These are phyloP conservation scores for Phoenoteleia sp. DNA, from an alignment of 2,888 invertebrate genomes.

Conservation along the genomic window DNA sequence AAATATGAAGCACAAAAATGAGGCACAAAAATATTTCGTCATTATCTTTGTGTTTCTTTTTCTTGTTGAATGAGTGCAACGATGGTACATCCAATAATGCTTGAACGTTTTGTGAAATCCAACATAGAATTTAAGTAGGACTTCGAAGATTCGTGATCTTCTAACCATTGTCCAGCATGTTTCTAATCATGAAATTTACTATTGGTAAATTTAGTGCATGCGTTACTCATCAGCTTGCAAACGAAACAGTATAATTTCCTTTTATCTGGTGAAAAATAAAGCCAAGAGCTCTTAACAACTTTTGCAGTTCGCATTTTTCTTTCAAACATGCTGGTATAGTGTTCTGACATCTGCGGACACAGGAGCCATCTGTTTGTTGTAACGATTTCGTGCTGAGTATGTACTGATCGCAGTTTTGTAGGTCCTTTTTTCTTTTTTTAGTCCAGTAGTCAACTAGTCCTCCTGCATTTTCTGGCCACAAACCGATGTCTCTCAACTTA, in stretches of 20 bases:
- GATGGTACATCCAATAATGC: neutral
- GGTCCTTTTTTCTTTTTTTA: neutral
- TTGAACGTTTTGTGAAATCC: conserved; percentile 20
- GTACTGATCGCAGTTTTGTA: neutral
- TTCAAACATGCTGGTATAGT: conserved; percentile 10
- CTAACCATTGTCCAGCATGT: conserved; percentile 18
- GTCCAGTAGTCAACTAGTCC: neutral
- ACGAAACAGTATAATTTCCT: conserved; percentile 15
- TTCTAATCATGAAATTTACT: conserved; percentile 34
- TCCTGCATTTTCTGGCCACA: conserved; percentile 8
- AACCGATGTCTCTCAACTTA: neutral
- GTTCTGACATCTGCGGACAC: conserved; percentile 19
- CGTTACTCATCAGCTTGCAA: conserved; percentile 12
- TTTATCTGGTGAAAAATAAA: conserved; percentile 13
- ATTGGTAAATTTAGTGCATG: conserved; percentile 18
- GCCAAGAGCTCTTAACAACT: conserved; percentile 12
- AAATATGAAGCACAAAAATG: too few species aligned
- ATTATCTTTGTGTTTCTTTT: conserved; percentile 13
- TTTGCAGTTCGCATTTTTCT: conserved; percentile 5
- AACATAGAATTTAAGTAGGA: conserved; percentile 17
- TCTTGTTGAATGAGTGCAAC: conserved; percentile 11
- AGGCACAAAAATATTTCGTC: conserved; percentile 28
- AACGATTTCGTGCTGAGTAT: neutral
- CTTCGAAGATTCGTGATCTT: conserved; percentile 23
- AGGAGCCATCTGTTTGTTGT: conserved; percentile 10